Evolutionary conservation across 2,113 vertebrate genomes (phyloP).

Genomic region (Cebus imitator): DNA sequence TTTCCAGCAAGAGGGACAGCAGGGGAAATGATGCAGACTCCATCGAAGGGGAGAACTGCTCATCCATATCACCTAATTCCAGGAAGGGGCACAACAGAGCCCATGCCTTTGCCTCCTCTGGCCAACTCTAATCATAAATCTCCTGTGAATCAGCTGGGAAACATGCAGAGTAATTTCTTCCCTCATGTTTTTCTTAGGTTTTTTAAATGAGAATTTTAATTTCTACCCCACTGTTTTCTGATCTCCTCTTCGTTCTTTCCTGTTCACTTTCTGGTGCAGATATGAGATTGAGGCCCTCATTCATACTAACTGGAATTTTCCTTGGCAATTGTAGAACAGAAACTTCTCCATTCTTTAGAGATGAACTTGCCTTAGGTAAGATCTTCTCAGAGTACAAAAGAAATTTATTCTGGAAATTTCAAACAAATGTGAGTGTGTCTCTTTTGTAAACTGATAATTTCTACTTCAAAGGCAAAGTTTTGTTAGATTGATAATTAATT

Average conservation of each 20-base stretch:
- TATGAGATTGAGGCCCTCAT: not conserved
- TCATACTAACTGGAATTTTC: not conserved
- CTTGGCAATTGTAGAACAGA: not conserved
- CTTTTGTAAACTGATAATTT: not conserved
- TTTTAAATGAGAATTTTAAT: not conserved
- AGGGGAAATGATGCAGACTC: not conserved
- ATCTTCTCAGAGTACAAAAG: not conserved
- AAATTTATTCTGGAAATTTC: not conserved
- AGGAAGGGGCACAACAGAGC: not conserved
- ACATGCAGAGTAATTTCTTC: not conserved
- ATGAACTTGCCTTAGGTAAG: not conserved
- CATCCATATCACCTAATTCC: not conserved
- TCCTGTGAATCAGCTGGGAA: not conserved
- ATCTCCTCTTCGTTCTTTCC: not conserved
- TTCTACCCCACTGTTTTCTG: not conserved
- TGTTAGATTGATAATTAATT: not conserved
- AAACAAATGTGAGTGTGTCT: not conserved
- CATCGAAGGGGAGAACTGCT: not conserved
- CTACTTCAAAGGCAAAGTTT: not conserved
- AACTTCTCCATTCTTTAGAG: not conserved
- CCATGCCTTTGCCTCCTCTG: not conserved
- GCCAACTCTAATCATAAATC: not conserved
- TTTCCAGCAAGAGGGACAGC: not conserved
- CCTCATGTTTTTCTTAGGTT: not conserved
- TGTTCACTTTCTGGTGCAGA: not conserved